phyloP scores from a whole-genome alignment of 2,113 vertebrate genomes.

The Spea multiplicata region DNA sequence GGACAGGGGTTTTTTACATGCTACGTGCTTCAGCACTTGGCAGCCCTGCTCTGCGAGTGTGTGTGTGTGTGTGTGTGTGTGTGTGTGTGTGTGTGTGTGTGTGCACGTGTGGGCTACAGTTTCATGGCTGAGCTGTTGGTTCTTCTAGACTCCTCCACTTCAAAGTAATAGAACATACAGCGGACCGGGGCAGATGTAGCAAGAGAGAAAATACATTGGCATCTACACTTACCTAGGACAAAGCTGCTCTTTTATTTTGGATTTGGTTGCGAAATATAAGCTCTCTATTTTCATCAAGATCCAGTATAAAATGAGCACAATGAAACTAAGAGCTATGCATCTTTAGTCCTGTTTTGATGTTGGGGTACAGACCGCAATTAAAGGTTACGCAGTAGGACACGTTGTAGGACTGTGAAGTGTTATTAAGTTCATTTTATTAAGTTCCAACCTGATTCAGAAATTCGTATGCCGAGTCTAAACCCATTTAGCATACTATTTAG shows the following conservation, averaged over 20 bases:
- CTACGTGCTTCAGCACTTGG: too few relatives aligned
- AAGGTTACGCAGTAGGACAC: neutral
- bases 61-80: too few relatives aligned
- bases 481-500: neutral
- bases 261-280: neutral
- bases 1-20: too few relatives aligned
- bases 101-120: too few relatives aligned
- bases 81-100: too few relatives aligned
- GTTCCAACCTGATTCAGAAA: slow-evolving; percentile 8
- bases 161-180: too few relatives aligned
- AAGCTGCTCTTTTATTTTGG: slow-evolving; percentile 6
- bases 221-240: slow-evolving; percentile 9
- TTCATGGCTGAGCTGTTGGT: too few relatives aligned
- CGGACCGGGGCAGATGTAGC: too few relatives aligned
- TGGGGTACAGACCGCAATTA: neutral
- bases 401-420: neutral
- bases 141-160: too few relatives aligned
- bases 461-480: slow-evolving; percentile 25
- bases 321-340: neutral
- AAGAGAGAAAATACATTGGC: neutral
- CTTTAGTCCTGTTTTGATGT: neutral
- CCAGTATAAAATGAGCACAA: too few relatives aligned
- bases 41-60: too few relatives aligned
- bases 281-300: too few relatives aligned
- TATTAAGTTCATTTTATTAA: slow-evolving; percentile 1